Evolutionary conservation across 2,797 vertebrate genomes (phyloP).

Genomic region (Tenualosa thibaudeaui): DNA sequence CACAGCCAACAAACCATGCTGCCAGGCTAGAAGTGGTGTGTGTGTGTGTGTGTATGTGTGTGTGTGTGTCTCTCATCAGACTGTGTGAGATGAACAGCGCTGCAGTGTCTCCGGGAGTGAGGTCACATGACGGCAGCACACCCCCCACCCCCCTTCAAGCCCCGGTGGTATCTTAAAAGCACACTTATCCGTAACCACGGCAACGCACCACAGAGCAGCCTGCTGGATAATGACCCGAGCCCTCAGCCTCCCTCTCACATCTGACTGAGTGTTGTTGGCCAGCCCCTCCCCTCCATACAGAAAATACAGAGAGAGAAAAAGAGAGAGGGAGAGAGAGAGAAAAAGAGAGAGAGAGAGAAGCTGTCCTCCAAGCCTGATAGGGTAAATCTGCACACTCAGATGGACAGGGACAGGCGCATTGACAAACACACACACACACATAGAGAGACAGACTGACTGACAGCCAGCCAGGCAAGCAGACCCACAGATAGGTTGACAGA

Average conservation of each 20-base stretch:
- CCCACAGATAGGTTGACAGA: neutral
- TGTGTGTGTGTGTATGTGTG: neutral
- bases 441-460: slow-evolving; percentile 6
- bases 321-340: neutral
- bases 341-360: neutral
- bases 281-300: slow-evolving; percentile 13
- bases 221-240: slow-evolving; percentile 13
- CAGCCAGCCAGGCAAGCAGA: slow-evolving; percentile 9
- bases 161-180: slow-evolving; percentile 54
- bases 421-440: slow-evolving; percentile 8
- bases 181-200: slow-evolving; percentile 69
- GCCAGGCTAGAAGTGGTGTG: neutral
- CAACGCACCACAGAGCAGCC: slow-evolving; percentile 58
- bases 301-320: neutral
- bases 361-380: slow-evolving; percentile 56
- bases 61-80: neutral
- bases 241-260: slow-evolving; percentile 9
- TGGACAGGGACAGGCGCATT: neutral
- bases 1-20: neutral
- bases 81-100: neutral
- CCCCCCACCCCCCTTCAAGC: neutral
- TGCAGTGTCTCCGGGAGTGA: neutral
- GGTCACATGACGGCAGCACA: neutral
- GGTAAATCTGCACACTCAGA: slow-evolving; percentile 57
- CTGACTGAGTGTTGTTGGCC: slow-evolving; percentile 33